Percentiles rank a stretch among this genome's conserved stretches.
These are phyloP conservation scores for Linyphia triangularis DNA, from an alignment of 2,888 invertebrate genomes.

Conservation along the genomic window DNA sequence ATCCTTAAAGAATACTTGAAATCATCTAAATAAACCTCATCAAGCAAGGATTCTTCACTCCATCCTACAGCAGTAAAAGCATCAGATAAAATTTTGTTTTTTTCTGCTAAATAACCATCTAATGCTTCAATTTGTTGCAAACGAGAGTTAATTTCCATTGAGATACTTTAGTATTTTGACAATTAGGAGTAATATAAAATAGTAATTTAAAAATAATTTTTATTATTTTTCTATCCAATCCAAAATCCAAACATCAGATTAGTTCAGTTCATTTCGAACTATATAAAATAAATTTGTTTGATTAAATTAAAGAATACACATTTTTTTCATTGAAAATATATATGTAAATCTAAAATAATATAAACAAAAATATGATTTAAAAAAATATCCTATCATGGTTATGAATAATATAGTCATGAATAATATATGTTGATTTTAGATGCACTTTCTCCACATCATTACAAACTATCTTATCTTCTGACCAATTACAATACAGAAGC, in stretches of 20 bases:
- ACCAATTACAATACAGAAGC: no score
- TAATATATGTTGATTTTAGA: no score
- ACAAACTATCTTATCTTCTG: no score
- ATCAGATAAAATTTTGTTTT: slow-evolving; percentile 1
- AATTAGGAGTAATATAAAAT: not conserved
- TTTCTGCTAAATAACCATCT: slow-evolving; percentile 11
- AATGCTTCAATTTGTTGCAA: slow-evolving; percentile 15
- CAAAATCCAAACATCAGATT: not conserved
- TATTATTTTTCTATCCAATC: not conserved
- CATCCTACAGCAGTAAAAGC: not conserved
- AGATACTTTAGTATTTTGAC: not conserved
- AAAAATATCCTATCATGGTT: no score
- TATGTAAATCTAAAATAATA: not conserved
- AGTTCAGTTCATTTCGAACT: not conserved
- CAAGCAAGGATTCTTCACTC: slow-evolving; percentile 35
- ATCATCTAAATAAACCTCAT: slow-evolving; percentile 23
- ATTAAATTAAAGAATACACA: not conserved
- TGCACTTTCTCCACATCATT: no score
- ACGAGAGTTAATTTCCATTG: slow-evolving; percentile 29
- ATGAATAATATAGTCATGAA: no score
- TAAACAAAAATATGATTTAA: no score
- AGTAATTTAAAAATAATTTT: not conserved
- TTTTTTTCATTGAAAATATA: not conserved
- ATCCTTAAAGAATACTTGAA: no score
- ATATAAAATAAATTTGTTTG: not conserved